Conservation (phyloP, 1,140 invertebrate genomes). For the Portunus trituberculatus region DNA sequence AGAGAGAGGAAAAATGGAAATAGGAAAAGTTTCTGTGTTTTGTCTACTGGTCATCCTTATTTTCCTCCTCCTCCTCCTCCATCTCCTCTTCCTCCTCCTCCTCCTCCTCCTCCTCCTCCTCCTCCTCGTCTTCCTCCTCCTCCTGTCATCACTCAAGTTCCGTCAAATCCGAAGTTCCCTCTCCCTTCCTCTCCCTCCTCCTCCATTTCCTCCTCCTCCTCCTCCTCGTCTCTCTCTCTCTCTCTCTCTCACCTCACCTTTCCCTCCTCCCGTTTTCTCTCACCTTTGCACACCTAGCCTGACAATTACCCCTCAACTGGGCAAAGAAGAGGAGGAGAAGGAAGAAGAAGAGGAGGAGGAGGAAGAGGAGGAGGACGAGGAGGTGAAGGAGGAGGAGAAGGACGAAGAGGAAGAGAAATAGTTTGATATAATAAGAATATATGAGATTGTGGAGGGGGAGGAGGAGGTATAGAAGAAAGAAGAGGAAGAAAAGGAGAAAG, state of each 20-base stretch:
- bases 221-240: neutral
- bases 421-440: neutral
- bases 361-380: no score
- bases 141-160: slow-evolving; percentile 1
- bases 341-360: neutral
- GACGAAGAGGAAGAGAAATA: no score
- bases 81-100: neutral
- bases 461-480: no score
- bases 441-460: neutral
- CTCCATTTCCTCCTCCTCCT: neutral
- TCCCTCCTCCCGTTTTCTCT: neutral
- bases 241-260: neutral
- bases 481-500: no score
- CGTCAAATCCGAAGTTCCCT: neutral
- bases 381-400: no score
- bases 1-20: no score
- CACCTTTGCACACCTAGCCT: neutral
- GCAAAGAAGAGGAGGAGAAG: neutral
- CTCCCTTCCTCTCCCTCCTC: neutral
- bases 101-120: slow-evolving; percentile 33
- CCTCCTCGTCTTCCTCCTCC: slow-evolving; percentile 14
- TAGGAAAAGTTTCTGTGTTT: no score
- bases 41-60: no score
- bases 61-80: neutral
- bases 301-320: neutral